These are phyloP conservation scores for Pseudochirops cupreus DNA, from an alignment of 2,797 vertebrate species.

Conservation along the genomic window DNA sequence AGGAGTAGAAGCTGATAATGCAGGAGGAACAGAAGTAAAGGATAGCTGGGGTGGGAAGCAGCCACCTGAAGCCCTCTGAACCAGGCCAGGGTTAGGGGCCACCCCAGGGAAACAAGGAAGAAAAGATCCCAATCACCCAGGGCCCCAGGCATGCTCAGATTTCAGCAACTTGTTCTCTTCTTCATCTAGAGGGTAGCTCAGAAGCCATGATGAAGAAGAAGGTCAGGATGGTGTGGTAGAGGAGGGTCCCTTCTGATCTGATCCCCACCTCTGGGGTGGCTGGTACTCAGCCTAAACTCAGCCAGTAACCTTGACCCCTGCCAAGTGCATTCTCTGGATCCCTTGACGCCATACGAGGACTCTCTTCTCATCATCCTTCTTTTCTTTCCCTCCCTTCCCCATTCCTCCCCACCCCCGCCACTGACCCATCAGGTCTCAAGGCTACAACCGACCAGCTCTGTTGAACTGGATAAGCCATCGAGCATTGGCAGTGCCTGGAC, in stretches of 20 bases:
- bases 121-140: not conserved
- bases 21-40: conserved; percentile 10
- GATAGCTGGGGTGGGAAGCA: conserved; percentile 20
- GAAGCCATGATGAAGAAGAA: not conserved
- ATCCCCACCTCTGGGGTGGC: conserved; percentile 13
- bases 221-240: not conserved
- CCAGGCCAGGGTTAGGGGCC: conserved; percentile 50
- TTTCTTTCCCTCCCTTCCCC: not conserved
- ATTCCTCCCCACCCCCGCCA: not conserved
- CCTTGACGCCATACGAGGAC: too few relatives aligned
- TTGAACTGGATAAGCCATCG: conserved; percentile 86
- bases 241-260: conserved; percentile 38
- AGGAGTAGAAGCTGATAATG: not conserved
- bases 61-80: conserved; percentile 8
- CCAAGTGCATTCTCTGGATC: not conserved
- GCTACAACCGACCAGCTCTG: conserved; percentile 88
- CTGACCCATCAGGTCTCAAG: conserved; percentile 53
- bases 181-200: not conserved
- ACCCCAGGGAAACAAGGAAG: conserved; percentile 28
- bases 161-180: not conserved
- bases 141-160: not conserved
- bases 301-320: conserved; percentile 26
- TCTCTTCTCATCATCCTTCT: not conserved
- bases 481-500: conserved; percentile 80
- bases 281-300: conserved; percentile 40